Evolutionary conservation across 1,140 invertebrate species (phyloP).

Genomic region (Cataglyphis hispanica): DNA sequence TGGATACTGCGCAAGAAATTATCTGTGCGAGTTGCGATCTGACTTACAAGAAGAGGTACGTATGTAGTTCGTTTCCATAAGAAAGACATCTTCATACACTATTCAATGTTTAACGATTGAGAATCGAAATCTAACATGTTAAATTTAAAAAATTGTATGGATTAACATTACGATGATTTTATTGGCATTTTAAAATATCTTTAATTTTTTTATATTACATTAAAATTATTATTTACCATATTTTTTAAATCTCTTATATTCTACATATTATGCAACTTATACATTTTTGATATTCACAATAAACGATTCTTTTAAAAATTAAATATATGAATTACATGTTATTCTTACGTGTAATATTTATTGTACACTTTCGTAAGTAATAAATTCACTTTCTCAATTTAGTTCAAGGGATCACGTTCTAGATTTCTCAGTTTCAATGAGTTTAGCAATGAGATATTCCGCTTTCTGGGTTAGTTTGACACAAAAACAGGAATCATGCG

Average conservation of each 20-base stretch:
- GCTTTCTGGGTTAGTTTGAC: constrained; percentile 47
- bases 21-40: constrained; percentile 79
- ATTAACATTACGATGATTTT: neutral
- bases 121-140: neutral
- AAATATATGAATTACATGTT: neutral
- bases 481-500: constrained; percentile 32
- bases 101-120: neutral
- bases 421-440: constrained; percentile 41
- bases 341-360: constrained; percentile 10
- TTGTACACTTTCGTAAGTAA: constrained; percentile 24
- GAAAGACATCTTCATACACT: neutral
- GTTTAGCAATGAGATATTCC: constrained; percentile 22
- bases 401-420: constrained; percentile 32
- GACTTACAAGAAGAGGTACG: constrained; percentile 81
- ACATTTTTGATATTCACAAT: neutral
- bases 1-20: constrained; percentile 81
- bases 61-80: neutral
- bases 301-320: neutral
- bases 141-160: neutral
- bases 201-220: neutral
- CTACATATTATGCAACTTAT: neutral
- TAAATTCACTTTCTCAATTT: constrained; percentile 56
- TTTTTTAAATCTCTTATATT: constrained; percentile 2
- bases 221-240: neutral
- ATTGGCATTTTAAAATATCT: neutral